Evolutionary conservation across 2,888 invertebrate genomes (phyloP).

Genomic region (Drosophila tripunctata): DNA sequence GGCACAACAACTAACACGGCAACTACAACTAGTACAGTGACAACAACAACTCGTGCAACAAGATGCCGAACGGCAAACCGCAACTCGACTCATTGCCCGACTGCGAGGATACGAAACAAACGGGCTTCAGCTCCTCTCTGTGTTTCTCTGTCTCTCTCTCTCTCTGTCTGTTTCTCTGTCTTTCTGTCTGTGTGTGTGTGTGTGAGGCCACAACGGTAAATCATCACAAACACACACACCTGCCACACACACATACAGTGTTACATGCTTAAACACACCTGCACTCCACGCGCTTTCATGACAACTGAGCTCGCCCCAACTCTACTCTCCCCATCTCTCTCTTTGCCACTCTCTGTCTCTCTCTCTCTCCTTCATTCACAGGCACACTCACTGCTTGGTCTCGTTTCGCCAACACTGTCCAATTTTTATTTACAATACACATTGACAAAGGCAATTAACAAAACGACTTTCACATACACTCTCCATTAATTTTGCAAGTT

Average conservation of each 20-base stretch:
- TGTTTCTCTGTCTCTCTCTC: conserved; percentile 1
- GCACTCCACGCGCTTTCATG: conserved; percentile 50
- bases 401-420: conserved; percentile 1
- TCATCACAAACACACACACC: conserved; percentile 52
- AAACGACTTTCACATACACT: not conserved
- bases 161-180: conserved; percentile 38
- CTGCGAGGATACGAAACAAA: conserved; percentile 43
- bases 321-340: not conserved
- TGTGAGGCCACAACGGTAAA: conserved; percentile 76
- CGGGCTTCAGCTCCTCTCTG: conserved; percentile 21
- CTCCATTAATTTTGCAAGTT: not conserved
- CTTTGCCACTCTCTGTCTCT: not conserved
- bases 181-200: conserved; percentile 29
- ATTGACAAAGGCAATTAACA: not conserved
- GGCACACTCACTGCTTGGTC: not conserved
- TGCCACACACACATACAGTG: conserved; percentile 13
- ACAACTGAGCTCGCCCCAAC: conserved; percentile 52
- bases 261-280: conserved; percentile 17
- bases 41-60: conserved; percentile 23
- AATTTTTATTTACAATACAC: conserved; percentile 14
- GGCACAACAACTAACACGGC: conserved; percentile 47
- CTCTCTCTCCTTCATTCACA: not conserved
- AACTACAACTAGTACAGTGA: conserved; percentile 7
- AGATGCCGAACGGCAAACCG: conserved; percentile 46
- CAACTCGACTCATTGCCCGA: conserved; percentile 33